Evolutionary conservation across 2,797 vertebrate species (phyloP).

Genomic region (Allobates femoralis): DNA sequence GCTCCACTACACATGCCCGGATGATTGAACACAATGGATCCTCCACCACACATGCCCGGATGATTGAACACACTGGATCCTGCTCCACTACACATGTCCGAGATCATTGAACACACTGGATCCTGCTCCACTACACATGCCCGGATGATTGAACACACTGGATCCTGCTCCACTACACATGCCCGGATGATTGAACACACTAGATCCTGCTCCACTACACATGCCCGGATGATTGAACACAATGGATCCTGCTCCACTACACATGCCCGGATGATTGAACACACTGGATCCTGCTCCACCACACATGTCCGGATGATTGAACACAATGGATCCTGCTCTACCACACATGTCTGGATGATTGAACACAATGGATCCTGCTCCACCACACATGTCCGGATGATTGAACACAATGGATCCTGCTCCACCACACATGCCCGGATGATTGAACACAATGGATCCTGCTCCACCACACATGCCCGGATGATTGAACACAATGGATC

Average conservation of each 20-base stretch:
- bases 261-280: not conserved
- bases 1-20: too few species aligned
- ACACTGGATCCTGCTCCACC: too few species aligned
- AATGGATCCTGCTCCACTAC: not conserved
- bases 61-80: not conserved
- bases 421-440: not conserved
- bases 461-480: not conserved
- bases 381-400: not conserved
- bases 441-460: not conserved
- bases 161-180: not conserved
- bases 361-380: not conserved
- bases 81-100: too few species aligned
- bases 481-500: not conserved
- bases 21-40: too few species aligned
- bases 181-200: not conserved
- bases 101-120: too few species aligned
- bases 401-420: not conserved
- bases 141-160: not conserved
- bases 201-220: not conserved
- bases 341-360: too few species aligned
- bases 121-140: too few species aligned
- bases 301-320: too few species aligned
- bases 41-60: too few species aligned
- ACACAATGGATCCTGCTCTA: too few species aligned
- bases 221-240: not conserved